Percentiles rank a stretch among this genome's conserved stretches.
These are phyloP conservation scores for Dolichotis patagonum DNA, from an alignment of 2,113 vertebrate species.

Conservation along the genomic window DNA sequence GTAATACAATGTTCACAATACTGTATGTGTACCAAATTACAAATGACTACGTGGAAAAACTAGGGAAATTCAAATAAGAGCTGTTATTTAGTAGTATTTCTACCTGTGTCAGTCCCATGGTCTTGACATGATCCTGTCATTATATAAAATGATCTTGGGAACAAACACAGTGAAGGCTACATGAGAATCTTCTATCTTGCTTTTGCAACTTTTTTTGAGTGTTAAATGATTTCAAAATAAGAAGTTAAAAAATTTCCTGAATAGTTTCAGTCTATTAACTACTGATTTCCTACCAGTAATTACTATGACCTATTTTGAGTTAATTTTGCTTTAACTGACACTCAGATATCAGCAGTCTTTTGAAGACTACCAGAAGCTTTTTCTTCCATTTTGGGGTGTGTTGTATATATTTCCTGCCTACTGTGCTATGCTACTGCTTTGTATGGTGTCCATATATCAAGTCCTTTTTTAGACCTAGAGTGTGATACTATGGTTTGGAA, in stretches of 20 bases:
- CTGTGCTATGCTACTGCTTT: neutral
- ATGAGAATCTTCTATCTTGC: neutral
- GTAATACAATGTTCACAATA: neutral
- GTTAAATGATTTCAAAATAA: constrained; percentile 39
- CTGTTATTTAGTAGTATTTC: neutral
- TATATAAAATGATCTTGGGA: neutral
- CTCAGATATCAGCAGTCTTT: neutral
- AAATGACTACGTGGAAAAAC: neutral
- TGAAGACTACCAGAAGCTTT: neutral
- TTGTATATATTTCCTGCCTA: neutral
- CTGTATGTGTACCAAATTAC: neutral
- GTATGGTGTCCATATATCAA: neutral
- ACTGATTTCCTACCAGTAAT: constrained; percentile 10
- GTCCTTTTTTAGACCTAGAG: neutral
- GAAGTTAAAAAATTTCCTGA: neutral
- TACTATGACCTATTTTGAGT: neutral
- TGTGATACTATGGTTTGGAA: neutral
- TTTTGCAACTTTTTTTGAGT: neutral
- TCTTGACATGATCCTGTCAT: neutral
- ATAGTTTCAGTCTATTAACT: constrained; percentile 16
- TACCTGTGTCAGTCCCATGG: neutral
- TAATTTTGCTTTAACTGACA: neutral
- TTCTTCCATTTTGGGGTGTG: neutral
- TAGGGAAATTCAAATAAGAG: neutral
- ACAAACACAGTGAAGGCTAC: neutral